Evolutionary conservation across 2,113 vertebrate species (phyloP), one percentile per base, ranked within the genome.

Genomic region (Elephantulus edwardii): DNA sequence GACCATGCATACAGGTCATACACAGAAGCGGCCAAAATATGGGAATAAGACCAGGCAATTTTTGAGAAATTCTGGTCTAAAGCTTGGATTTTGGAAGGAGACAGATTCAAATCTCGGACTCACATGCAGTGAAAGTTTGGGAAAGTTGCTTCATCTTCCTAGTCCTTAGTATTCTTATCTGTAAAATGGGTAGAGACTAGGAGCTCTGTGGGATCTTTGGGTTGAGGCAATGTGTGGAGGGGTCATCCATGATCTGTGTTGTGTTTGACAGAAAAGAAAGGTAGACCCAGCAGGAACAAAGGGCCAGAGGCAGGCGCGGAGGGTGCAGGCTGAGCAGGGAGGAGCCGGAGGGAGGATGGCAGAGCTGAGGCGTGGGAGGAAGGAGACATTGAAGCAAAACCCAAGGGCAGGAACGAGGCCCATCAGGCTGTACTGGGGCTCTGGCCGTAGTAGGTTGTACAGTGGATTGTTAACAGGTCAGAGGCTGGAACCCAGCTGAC

Each of bases 61-160:
- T 19, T 58, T 17, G 44, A 71, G 58, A 56, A n/a, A 56, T 6
- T 40, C n/a, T 14, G 17, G 11, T 1, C 11, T 11, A 5, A 24
- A 56, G 12, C 1, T 20, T 12, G 35, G 60, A 44, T 24, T 38
- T 54, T 5, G 20, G 79, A 22, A 6, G 12, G 13, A 11, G 42
- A 35, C 35, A 11, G 50, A 40, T 14, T 17, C 10, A 3, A 6
- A 8, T 11, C 3, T 17, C 20, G 8, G 54, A 26, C 38, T 38
- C 24, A 35, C 2, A 1, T 6, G 0, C 60, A 3, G 3, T 1
- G 68, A 60, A 56, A 30, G 13, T 58, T 9, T 42, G 0, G 48
- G 83, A 22, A 30, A 1, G 12, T 0, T 2, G n/a, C 22, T 28
- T 66, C 60, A 16, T 33, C 24, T 35, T 60, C 28, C 17, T 2